phyloP scores from a whole-genome alignment of 1,140 invertebrate genomes.

The Sarcophaga peregrina region DNA sequence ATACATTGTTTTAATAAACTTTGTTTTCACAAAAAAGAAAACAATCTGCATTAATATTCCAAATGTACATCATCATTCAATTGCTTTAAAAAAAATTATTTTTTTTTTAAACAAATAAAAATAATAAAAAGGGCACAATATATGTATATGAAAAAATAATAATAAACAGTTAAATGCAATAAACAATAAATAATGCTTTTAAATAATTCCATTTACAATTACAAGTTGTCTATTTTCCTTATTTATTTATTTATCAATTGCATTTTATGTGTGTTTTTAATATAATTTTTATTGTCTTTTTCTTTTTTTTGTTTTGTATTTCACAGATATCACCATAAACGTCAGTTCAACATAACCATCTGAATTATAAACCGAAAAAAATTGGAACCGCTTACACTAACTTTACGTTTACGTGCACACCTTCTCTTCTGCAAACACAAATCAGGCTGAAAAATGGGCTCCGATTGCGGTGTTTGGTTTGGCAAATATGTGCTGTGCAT shows the following conservation, averaged over 20 bases:
- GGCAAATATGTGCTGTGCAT: constrained; percentile 80
- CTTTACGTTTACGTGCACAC: no score
- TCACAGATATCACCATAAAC: constrained; percentile 21
- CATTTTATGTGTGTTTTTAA: background rate
- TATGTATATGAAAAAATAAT: no score
- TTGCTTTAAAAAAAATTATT: background rate
- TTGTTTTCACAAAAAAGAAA: no score
- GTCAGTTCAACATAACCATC: background rate
- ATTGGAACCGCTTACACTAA: no score
- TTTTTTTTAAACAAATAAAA: background rate
- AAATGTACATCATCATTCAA: background rate
- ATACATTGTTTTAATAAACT: no score
- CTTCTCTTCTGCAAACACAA: background rate
- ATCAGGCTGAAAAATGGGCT: constrained; percentile 64
- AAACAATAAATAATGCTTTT: background rate
- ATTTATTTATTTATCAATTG: background rate
- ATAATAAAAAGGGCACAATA: no score
- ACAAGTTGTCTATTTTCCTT: background rate
- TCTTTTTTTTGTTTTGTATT: background rate
- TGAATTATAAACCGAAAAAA: background rate
- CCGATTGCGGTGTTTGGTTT: constrained; percentile 72
- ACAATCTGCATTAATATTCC: background rate
- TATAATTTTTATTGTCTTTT: no score
- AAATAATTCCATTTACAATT: background rate
- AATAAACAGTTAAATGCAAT: background rate